These are phyloP conservation scores for Dipodomys stephensi DNA, from an alignment of 2,113 vertebrate species.

Conservation along the genomic window DNA sequence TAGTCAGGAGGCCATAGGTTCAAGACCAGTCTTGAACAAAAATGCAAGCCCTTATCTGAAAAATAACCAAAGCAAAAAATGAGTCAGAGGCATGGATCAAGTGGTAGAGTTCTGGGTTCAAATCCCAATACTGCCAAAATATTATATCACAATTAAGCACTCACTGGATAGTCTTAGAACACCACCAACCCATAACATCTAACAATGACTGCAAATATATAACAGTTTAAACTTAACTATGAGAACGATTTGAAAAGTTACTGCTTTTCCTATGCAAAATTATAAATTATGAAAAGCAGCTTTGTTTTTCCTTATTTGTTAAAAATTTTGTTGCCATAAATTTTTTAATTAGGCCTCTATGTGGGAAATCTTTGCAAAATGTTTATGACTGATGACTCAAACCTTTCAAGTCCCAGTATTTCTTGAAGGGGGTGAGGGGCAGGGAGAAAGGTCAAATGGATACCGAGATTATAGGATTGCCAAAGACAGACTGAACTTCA, in stretches of 20 bases:
- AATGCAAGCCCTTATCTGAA: too few species aligned
- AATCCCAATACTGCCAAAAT: too few species aligned
- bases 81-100: too few species aligned
- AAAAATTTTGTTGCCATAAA: neutral
- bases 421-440: neutral
- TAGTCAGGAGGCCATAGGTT: too few species aligned
- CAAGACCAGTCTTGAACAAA: too few species aligned
- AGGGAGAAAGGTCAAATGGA: neutral
- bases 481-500: neutral
- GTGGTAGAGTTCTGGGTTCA: too few species aligned
- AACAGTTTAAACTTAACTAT: neutral
- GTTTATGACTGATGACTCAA: constrained; percentile 16
- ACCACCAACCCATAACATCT: neutral
- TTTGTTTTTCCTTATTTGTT: neutral
- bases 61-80: too few species aligned
- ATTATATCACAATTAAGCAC: neutral
- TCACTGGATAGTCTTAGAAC: constrained; percentile 20
- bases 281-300: constrained; percentile 19
- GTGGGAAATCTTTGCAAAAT: neutral
- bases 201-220: neutral
- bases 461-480: neutral
- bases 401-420: constrained; percentile 15
- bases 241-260: neutral
- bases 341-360: neutral
- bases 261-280: constrained; percentile 8